A percentile compares a stretch with the other conserved stretches of the same genome.
These are phyloP conservation scores for Brachionus sp. DNA, from an alignment of 1,140 invertebrate genomes.

Conservation along the genomic window DNA sequence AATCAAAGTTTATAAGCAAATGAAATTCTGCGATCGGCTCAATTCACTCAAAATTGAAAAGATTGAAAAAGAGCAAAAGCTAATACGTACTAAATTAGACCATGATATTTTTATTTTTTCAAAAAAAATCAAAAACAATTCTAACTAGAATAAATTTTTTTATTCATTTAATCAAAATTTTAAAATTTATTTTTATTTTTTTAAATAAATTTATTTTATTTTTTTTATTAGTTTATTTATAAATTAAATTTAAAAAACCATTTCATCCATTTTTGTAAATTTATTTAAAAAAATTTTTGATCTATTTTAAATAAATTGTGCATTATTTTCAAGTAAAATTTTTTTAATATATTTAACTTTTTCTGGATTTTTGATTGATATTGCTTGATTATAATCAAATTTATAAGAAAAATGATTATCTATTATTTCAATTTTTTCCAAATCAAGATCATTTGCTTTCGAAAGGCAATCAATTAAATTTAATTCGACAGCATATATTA, in stretches of 20 bases:
- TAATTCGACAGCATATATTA: neutral
- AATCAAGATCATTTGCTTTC: conserved; percentile 24
- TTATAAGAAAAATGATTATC: neutral
- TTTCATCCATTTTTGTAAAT: too few species aligned
- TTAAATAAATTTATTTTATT: neutral
- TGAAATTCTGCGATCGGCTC: neutral
- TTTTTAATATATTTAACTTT: conserved; percentile 5
- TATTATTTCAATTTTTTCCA: conserved; percentile 14
- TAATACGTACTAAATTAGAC: neutral
- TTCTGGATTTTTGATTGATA: conserved; percentile 17
- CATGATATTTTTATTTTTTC: neutral
- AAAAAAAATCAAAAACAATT: neutral
- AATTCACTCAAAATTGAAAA: neutral
- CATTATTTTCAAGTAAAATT: conserved; percentile 32
- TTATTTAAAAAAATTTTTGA: too few species aligned
- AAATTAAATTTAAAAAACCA: too few species aligned
- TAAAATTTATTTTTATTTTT: too few species aligned
- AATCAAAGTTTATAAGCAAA: neutral
- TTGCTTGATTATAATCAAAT: conserved; percentile 13
- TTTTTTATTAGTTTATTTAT: too few species aligned
- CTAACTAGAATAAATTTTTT: too few species aligned
- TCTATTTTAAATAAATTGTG: conserved; percentile 37
- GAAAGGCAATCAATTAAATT: conserved; percentile 1
- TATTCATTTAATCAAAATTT: too few species aligned
- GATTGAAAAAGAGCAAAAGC: neutral